Evolutionary conservation across 2,113 vertebrate genomes (phyloP).

Genomic region (Brachyhypopomus occidentalis): DNA sequence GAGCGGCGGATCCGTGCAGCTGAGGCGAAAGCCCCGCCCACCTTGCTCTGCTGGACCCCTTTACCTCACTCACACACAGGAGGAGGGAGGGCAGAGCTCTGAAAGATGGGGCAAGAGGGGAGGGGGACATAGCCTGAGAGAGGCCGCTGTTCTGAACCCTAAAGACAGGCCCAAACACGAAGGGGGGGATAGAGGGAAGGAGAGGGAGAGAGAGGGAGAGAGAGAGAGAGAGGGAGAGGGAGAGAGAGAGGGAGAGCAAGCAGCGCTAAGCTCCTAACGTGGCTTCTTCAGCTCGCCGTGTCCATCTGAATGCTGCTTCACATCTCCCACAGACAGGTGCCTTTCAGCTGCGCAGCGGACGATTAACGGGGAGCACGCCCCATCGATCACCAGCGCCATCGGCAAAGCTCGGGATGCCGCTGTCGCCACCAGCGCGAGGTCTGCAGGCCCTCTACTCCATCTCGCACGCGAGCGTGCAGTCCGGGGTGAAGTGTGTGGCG

Average conservation of each 20-base stretch:
- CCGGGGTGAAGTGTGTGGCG: background rate
- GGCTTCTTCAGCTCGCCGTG: background rate
- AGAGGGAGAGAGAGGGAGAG: slow-evolving; percentile 21
- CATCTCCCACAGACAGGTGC: slow-evolving; percentile 21
- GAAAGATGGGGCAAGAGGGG: slow-evolving; percentile 39
- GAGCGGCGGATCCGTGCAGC: slow-evolving; percentile 45
- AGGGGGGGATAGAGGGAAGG: slow-evolving; percentile 11
- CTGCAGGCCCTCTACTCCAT: background rate
- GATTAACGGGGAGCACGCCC: slow-evolving; percentile 5
- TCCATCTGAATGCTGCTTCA: slow-evolving; percentile 39
- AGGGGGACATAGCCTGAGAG: background rate
- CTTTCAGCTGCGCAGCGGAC: slow-evolving; percentile 8
- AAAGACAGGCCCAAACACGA: slow-evolving; percentile 51
- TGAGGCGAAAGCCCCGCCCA: slow-evolving; percentile 56
- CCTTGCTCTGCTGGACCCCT: slow-evolving; percentile 28
- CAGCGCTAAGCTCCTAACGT: slow-evolving; percentile 23
- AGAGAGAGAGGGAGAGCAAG: background rate
- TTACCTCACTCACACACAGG: slow-evolving; percentile 33
- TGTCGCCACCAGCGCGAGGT: background rate
- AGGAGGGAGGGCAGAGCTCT: slow-evolving; percentile 30
- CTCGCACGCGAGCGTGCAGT: background rate
- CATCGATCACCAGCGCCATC: background rate
- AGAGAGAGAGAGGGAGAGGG: slow-evolving; percentile 27
- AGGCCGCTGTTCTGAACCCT: slow-evolving; percentile 42
- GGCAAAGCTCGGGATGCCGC: background rate